Base-by-base conservation (phyloP, 1,140 invertebrate genomes). In the Macrobrachium rosenbergii region DNA sequence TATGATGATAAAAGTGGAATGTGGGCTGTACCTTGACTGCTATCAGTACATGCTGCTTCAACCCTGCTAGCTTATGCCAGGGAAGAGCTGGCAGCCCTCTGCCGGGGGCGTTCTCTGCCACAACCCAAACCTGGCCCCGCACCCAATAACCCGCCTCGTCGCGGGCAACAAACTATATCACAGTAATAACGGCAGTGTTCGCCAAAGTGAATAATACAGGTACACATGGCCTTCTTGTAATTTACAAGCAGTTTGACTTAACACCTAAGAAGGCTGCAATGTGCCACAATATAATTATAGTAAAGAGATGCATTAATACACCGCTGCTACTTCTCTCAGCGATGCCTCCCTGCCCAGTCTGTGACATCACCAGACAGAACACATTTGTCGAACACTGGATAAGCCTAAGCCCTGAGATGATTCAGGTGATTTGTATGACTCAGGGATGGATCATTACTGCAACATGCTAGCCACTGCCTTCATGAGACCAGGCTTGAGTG, bases 141-240 rank as follows among this genome's bases (percentile, higher is more conserved):
- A 64, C 81, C 73, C 43, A n/a, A 37, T 45, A 52, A 45, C 83
- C 75, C 63, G 77, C 63, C 23, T 64, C 72, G 14, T 82, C 62
- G 52, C 81, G 83, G 83, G 77, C 83, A 59, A 60, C 76, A 59
- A 79, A 81, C 78, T 80, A 80, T 88, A 88, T 88, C 86, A 88
- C 86, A 88, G 86, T 88, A 88, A 88, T 83, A 82, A 88, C 69
- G 86, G 86, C 86, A 88, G 86, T 88, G 86, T 88, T 88, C 80
- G 86, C 86, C 86, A 88, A 82, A 76, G 69, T 78, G 86, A 64
- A 76, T 52, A 52, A 52, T 83, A 72, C 81, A 82, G 86, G 79
- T 81, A 82, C 86, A 67, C 75, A 52, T 58, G 62, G 75, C 83
- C 83, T 85, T 85, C 83, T 72, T 64, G 69, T 67, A 85, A 85